phyloP scores from a whole-genome alignment of 2,888 invertebrate species.

The Entomobrya proxima region DNA sequence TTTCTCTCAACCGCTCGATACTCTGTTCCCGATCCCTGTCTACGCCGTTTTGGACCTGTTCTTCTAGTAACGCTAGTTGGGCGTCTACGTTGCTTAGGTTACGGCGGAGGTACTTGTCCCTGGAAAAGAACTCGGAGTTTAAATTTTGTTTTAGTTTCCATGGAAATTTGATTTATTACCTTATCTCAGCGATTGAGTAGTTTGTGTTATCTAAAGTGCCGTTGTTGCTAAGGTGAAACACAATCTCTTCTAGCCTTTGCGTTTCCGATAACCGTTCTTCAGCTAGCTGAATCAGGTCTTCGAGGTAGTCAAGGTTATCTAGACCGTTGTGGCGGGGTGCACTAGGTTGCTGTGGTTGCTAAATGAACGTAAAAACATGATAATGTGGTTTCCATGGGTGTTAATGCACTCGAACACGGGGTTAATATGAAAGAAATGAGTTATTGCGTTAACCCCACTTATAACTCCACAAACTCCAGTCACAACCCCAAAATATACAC shows the following conservation, averaged over 20 bases:
- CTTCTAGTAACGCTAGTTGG: constrained; percentile 67
- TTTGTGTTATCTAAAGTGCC: no score
- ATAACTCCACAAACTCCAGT: no score
- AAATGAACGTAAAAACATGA: no score
- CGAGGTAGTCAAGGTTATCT: constrained; percentile 54
- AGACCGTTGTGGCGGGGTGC: background rate
- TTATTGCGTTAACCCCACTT: no score
- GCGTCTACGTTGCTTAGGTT: constrained; percentile 69
- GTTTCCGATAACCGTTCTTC: constrained; percentile 25
- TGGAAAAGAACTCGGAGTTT: no score
- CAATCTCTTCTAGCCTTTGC: background rate
- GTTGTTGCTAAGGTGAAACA: no score
- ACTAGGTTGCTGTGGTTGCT: background rate
- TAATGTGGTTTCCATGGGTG: no score
- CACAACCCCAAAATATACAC: background rate
- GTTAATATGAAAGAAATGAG: no score
- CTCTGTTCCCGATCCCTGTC: background rate
- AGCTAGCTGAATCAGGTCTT: constrained; percentile 56
- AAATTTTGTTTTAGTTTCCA: no score
- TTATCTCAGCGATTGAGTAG: no score
- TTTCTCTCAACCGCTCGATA: background rate
- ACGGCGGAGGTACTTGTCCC: constrained; percentile 64
- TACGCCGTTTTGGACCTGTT: background rate
- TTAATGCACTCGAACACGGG: no score
- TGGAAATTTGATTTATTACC: no score